Evolutionary conservation across 2,113 vertebrate genomes (phyloP).

Genomic region (Scomber japonicus): DNA sequence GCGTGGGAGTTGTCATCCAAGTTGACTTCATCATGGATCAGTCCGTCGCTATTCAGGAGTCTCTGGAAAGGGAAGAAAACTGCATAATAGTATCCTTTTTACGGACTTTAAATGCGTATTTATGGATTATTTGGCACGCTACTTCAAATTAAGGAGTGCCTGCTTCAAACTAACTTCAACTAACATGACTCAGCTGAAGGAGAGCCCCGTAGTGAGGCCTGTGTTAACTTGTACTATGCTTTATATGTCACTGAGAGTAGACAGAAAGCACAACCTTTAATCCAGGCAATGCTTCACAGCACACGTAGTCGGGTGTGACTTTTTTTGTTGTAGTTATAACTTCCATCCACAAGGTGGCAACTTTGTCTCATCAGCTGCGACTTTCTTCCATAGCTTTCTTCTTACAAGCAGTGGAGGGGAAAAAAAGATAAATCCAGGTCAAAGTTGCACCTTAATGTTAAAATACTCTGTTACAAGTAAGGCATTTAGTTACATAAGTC

Average conservation of each 20-base stretch:
- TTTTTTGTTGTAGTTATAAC: constrained; percentile 38
- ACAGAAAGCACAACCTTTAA: background rate
- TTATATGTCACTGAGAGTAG: too few species aligned
- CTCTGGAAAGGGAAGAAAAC: constrained; percentile 83
- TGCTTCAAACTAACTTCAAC: background rate
- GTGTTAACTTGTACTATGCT: background rate
- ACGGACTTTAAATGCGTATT: background rate
- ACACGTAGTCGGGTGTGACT: constrained; percentile 20
- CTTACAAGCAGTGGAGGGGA: background rate
- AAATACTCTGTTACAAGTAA: background rate
- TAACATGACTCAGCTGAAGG: background rate
- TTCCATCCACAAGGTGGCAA: constrained; percentile 63
- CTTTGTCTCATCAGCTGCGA: constrained; percentile 19
- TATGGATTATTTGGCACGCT: background rate
- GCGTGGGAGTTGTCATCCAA: constrained; percentile 15
- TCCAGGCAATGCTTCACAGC: background rate
- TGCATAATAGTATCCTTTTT: constrained; percentile 94
- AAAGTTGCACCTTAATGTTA: too few species aligned
- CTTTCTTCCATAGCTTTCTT: background rate
- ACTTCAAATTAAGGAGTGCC: background rate
- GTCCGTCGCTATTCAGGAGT: constrained; percentile 93
- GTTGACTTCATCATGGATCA: constrained; percentile 88
- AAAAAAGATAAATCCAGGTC: too few species aligned
- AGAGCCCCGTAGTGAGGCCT: constrained; percentile 16
- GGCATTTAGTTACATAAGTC: too few species aligned